Evolutionary conservation across 2,113 vertebrate species (phyloP), one percentile per base, ranked within the genome.

Genomic region (Phalacrocorax aristotelis): DNA sequence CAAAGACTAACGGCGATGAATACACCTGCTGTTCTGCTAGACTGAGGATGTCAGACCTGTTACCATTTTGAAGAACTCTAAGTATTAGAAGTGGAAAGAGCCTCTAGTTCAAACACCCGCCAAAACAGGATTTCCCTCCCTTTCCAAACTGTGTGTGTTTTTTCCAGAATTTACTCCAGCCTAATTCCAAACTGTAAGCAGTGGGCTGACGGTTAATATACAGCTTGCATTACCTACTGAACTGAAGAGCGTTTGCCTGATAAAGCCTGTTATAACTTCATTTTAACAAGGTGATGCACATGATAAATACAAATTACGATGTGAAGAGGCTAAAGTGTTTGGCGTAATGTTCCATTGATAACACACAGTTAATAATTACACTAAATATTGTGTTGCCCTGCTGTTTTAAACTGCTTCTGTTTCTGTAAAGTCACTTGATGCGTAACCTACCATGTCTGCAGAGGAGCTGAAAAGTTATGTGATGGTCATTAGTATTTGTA

Each of bases 371-470:
- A 44, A 20, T 38, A 22, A 69, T 15, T 9, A 30, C 26, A 34
- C 15, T 23, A 38, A 70, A 25, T 13, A 36, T 3, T 8, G 58
- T 22, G 17, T 16, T 57, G 48, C 25, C 48, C 52, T 30, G n/a
- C 64, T 94, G 21, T 9, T 38, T 21, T 16, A 7, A 40, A 15
- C 9, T 65, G 40, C 26, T 84, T 16, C 27, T 23, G 15, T 22
- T 74, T 21, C 44, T 72, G 44, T 14, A 23, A 34, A 64, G n/a
- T 32, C 55, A 19, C 68, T 64, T 66, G 5, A 49, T 16, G 49
- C 18, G 38, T 18, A 61, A 95, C 98, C 65, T 97, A 99, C 99
- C 99, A 6, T 99, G 98, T 95, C 95, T 99, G 98, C 98, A 99
- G 98, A 98, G 98, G 87, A 99, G 98, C 83, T 98, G 98, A 90